Base-by-base conservation (phyloP, 2,888 invertebrate species). In the Dermolepida albohirtum region DNA sequence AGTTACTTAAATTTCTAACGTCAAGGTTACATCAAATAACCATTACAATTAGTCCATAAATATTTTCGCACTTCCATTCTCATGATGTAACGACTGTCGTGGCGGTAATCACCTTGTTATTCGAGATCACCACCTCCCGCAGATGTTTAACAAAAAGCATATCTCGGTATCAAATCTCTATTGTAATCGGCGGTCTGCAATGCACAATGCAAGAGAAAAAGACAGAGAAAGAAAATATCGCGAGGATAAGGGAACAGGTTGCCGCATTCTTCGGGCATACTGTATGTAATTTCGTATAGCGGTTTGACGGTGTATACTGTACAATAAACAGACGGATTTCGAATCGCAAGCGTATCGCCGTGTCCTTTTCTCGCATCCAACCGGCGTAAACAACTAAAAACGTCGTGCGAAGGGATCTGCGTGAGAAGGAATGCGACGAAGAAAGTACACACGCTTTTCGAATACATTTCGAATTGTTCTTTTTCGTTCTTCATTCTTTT, bases 381-480 rank as follows among this genome's bases (percentile, higher is more conserved):
- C 16, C 1, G 11, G 22, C 22, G 22, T 49, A 49, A 49, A 16
- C 22, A 47, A 44, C 59, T 14, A 17, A 29, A n/a, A 34, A 52
- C 52, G 47, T 17, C 43, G 43, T 8, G 59, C 59, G 29, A 59
- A 59, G 47, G 16, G 59, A 59, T 59, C 59, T 47, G 59, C 59
- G 59, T 59, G 59, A 72, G 72, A 70, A 70, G 72, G 57, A 66
- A 64, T 64, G 34, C 57, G 40, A 39, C 49, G 64, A 64, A 66
- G 68, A 66, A 54, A 66, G 72, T 70, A 72, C 70, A 70, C 70
- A 72, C 70, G 67, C 29, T 65, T 68, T 62, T 66, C 70, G 72
- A 67, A 59, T 59, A 8, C 10, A 8, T 59, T 59, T 59, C 47
- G 29, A 12, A 5, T 16, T 10, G 14, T 39, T 14, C 16, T 16